Conservation (phyloP, 2,888 invertebrate species). For the Xiphydria camelus region DNA sequence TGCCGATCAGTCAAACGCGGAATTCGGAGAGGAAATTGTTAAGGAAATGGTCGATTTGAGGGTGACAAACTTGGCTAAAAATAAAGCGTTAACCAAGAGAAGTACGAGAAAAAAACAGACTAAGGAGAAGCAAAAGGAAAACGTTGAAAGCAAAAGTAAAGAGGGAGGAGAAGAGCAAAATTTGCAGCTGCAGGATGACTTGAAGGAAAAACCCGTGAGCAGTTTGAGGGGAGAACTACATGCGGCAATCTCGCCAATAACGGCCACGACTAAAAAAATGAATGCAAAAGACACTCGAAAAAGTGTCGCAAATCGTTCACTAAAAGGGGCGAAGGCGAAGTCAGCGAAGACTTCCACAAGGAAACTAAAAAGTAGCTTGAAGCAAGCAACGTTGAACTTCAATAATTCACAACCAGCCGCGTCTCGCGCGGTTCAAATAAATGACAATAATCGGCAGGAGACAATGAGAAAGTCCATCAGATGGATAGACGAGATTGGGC, state of each 20-base stretch:
- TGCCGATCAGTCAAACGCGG: too few species aligned
- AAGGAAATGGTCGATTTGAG: not conserved
- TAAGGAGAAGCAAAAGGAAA: not conserved
- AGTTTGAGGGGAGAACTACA: not conserved
- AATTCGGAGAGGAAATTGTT: too few species aligned
- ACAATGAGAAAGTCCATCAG: not conserved
- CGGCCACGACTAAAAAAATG: too few species aligned
- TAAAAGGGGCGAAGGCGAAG: not conserved
- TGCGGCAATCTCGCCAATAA: too few species aligned
- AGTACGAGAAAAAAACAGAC: not conserved
- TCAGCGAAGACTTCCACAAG: not conserved
- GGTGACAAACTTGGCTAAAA: too few species aligned
- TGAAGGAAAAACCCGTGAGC: too few species aligned
- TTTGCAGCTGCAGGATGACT: not conserved
- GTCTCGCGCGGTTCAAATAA: too few species aligned
- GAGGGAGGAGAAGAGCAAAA: not conserved
- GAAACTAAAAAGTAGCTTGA: not conserved
- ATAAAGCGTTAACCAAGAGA: slow-evolving; percentile 3
- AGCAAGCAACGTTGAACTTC: not conserved
- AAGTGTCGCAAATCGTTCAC: not conserved
- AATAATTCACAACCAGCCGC: not conserved
- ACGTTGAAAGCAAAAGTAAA: not conserved
- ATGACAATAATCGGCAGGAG: not conserved
- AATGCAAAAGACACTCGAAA: not conserved
- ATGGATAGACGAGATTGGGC: not conserved